Base-by-base conservation (phyloP, 2,888 invertebrate genomes). In the Rhimphoctona megacephalus region DNA sequence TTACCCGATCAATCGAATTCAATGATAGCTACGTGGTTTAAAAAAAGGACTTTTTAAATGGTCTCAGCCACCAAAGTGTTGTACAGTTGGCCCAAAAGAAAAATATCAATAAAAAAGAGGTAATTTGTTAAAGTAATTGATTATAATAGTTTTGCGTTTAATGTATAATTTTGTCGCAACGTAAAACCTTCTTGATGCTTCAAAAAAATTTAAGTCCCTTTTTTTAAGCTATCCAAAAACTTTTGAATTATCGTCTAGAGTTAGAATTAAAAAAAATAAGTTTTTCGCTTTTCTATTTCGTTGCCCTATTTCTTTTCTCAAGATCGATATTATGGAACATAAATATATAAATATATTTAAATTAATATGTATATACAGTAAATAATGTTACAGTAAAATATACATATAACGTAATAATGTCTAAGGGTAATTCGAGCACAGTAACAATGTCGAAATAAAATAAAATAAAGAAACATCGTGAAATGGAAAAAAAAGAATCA, bases 401-500 rank as follows among this genome's bases (percentile, higher is more conserved):
- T 43, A 30, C 8, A 70, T 7, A 30, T 19, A 49, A 49, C 30
- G 70, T 30, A 70, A 70, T 43, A 43, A 67, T 70, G 69, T 80
- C 46, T 70, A 73, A 67, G 69, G 36, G 8, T 57, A 36, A 46
- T 36, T 39, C 52, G 79, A 76, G 77, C 52, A 72, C 57, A 77
- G 72, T 67, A 81, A 73, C 33, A 79, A 36, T 39, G 25, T 72
- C 9, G 52, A 72, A 72, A 72, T 17, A 81, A 80, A 80, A 85
- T 73, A 86, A 87, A 88, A 85, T 83, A 83, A 88, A 86, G 7
- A 85, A 88, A 89, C 86, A 84, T 76, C 81, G 81, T 86, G 70
- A 88, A 86, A 89, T 88, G 87, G 86, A 89, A 88, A 88, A 89
- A 87, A 88, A 89, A 89, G 81, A 88, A 87, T 89, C 36, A 80